Evolutionary conservation across 2,113 vertebrate species (phyloP).

Genomic region (Ailuropoda melanoleuca): DNA sequence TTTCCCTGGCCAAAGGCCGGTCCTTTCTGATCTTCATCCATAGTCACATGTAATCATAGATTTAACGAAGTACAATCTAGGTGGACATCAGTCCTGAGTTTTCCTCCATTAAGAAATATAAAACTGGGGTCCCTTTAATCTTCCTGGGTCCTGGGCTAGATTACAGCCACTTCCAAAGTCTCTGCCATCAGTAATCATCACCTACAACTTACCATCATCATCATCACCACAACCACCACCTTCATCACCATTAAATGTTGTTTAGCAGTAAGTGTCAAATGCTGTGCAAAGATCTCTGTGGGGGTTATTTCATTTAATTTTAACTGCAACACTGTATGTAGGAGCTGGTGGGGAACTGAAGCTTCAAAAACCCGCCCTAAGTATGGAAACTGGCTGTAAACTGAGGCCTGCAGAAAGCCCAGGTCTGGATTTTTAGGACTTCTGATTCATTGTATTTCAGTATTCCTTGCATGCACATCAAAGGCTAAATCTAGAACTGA

Average conservation of each 20-base stretch:
- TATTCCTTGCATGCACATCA: neutral
- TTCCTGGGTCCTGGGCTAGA: neutral
- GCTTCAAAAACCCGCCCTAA: neutral
- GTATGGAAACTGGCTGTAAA: neutral
- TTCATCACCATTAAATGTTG: neutral
- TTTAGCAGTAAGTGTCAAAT: neutral
- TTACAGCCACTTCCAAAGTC: neutral
- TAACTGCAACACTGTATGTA: neutral
- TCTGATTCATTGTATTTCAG: neutral
- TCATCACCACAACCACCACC: neutral
- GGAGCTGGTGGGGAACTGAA: neutral
- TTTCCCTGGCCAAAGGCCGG: neutral
- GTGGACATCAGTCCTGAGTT: neutral
- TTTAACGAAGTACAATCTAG: neutral
- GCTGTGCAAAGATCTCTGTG: neutral
- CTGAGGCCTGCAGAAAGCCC: neutral
- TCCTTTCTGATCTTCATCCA: neutral
- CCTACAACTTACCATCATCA: neutral
- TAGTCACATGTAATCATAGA: neutral
- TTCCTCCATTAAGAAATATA: neutral
- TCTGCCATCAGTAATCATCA: neutral
- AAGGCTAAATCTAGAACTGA: neutral
- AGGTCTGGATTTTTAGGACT: neutral
- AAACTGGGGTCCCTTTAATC: neutral
- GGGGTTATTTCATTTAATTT: neutral